Evolutionary conservation across 1,140 invertebrate genomes (phyloP).

Genomic region (Daktulosphaira vitifoliae): DNA sequence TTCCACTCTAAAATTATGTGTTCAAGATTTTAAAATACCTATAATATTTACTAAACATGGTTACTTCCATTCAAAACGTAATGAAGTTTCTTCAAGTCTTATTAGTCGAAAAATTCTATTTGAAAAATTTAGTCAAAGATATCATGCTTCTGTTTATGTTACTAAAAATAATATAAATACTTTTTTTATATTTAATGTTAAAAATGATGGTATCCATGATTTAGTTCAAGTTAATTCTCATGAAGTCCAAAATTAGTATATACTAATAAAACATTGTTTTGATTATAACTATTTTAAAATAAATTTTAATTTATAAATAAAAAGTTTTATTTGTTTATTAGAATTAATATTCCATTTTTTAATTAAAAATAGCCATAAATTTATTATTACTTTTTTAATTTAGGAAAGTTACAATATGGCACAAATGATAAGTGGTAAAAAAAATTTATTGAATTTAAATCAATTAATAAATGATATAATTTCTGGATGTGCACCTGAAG

Average conservation of each 20-base stretch:
- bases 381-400: neutral
- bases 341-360: too few species aligned
- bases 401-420: constrained; percentile 8
- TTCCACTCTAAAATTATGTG: constrained; percentile 41
- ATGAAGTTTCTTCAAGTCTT: neutral
- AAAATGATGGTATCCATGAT: neutral
- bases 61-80: constrained; percentile 35
- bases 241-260: too few species aligned
- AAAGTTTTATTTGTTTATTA: too few species aligned
- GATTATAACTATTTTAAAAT: too few species aligned
- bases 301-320: too few species aligned
- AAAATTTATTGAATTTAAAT: neutral
- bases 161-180: neutral
- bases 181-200: constrained; percentile 11
- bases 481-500: constrained; percentile 13
- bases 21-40: constrained; percentile 42
- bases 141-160: constrained; percentile 2
- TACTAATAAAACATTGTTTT: too few species aligned
- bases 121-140: neutral
- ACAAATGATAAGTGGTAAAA: neutral
- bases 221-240: too few species aligned
- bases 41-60: constrained; percentile 33
- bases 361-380: too few species aligned
- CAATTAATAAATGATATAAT: constrained; percentile 3
- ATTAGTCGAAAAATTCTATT: constrained; percentile 8